Base-by-base conservation (phyloP, 2,113 vertebrate species). In the Bubo bubo region DNA sequence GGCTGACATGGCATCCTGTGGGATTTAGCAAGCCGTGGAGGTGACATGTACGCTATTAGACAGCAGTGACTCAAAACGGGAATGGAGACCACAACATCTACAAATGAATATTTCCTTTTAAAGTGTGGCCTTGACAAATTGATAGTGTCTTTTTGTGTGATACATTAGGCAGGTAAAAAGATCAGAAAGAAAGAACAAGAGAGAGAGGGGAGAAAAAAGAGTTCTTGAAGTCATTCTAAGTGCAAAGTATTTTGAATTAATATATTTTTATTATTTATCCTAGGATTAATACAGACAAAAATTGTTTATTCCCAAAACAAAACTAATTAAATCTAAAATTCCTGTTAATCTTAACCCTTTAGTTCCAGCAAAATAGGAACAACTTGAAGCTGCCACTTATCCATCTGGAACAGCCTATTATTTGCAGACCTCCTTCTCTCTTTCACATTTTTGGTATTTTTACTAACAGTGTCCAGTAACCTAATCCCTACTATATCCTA, bases 341-440 rank as follows among this genome's bases (percentile, higher is more conserved):
- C 6, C 6, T 77, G 14, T 43, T 84, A 60, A 60, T 66, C 15
- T 79, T 91, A 83, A 80, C 6, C 4, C 3, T 56, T 73, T 28
- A 20, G 2, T 19, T 39, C 6, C 35, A 72, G 23, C 5, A 62
- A 68, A 62, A 58, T 16, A 20, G 11, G 8, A 86, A 68, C 4
- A 67, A 18, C 6, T 47, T 37, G 17, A 3, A 75, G 24, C 12
- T 67, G 15, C 17, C 14, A 64, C 5, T 60, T 77, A 16, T 6
- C 10, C 23, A 8, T 24, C 19, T 39, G 15, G 20, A 41, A n/a
- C 8, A 34, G 6, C 1, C 21, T 60, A 5, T 47, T 17, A 34
- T 49, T 76, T 45, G 10, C 4, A 2, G 12, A 59, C 1, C 7
- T 2, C 1, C 16, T 63, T 14, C 8, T 50, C 20, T 64, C 24